Percentiles rank a stretch among this genome's conserved stretches.
phyloP scores from a whole-genome alignment of 2,797 vertebrate species.

The Danio aesculapii region DNA sequence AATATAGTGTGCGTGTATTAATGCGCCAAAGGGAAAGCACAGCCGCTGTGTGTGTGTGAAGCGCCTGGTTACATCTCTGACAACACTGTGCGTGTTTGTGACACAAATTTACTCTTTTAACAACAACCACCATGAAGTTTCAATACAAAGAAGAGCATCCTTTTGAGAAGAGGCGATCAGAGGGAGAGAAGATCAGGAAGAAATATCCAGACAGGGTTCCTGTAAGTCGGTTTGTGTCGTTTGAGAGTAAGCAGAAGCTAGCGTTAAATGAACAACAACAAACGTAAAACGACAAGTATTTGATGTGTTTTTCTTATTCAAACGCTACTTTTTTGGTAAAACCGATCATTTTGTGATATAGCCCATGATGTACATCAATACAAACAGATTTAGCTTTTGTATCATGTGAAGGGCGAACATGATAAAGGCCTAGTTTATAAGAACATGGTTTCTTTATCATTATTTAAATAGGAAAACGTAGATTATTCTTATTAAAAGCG shows the following conservation, averaged over 20 bases:
- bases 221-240: conserved; percentile 73
- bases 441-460: background rate
- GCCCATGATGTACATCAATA: background rate
- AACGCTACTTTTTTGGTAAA: no score
- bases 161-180: conserved; percentile 89
- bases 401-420: background rate
- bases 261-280: background rate
- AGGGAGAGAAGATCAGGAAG: conserved; percentile 90
- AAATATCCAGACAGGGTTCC: conserved; percentile 90
- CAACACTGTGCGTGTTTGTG: background rate
- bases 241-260: background rate
- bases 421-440: background rate
- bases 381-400: background rate
- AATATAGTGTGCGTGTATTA: background rate
- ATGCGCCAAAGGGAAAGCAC: conserved; percentile 17
- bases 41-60: background rate
- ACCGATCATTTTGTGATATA: no score
- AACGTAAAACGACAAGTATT: background rate
- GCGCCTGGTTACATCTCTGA: background rate
- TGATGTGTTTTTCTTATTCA: background rate
- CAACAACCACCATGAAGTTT: conserved; percentile 82
- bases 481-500: no score
- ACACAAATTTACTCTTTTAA: background rate
- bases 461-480: background rate
- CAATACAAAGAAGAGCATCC: conserved; percentile 90